These are phyloP conservation scores for Eclectus roratus DNA, from an alignment of 2,113 vertebrate species.

Conservation along the genomic window DNA sequence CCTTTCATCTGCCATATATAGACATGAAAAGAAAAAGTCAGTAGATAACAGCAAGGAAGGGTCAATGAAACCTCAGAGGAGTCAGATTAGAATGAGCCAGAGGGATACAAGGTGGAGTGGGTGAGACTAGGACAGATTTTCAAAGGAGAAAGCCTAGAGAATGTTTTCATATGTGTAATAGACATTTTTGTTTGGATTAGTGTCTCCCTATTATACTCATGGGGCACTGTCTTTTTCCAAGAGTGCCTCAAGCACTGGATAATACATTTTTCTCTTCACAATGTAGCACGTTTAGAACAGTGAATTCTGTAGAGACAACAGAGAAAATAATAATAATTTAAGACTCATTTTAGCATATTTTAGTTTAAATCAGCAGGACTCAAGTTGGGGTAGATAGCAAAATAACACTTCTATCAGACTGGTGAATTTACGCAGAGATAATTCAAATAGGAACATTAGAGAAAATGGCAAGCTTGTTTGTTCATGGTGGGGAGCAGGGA, in stretches of 20 bases:
- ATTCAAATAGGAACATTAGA: background rate
- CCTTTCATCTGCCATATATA: background rate
- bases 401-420: slow-evolving; percentile 10
- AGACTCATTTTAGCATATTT: slow-evolving; percentile 11
- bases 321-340: slow-evolving; percentile 24
- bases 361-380: slow-evolving; percentile 32
- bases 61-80: slow-evolving; percentile 44
- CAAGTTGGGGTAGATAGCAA: background rate
- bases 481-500: background rate
- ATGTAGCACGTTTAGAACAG: background rate
- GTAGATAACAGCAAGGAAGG: background rate
- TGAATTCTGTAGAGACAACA: slow-evolving; percentile 14
- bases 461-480: slow-evolving; percentile 9
- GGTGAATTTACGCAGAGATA: background rate
- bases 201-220: background rate
- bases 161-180: background rate
- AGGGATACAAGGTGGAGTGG: background rate
- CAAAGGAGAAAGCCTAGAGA: background rate
- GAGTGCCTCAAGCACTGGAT: background rate
- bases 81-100: background rate
- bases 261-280: background rate
- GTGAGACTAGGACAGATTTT: background rate
- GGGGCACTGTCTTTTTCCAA: background rate
- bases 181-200: background rate
- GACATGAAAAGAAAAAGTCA: background rate